Evolutionary conservation across 2,113 vertebrate species (phyloP), one percentile per base, ranked within the genome.

Genomic region (Sterrhoptilus dennistouni): DNA sequence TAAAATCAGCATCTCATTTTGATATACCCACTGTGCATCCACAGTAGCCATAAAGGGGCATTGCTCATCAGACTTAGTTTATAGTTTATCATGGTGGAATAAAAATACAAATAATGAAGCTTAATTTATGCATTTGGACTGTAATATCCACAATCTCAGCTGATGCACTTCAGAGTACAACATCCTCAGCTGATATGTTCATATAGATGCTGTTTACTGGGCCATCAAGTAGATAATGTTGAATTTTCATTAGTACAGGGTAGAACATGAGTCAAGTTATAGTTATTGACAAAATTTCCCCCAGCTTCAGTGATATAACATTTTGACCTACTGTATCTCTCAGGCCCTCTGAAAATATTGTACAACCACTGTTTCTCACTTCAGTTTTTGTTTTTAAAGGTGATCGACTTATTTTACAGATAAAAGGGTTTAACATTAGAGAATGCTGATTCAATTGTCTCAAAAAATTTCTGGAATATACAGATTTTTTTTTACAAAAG

Each of bases 1-100:
- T 16, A 29, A 85, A 81, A 76, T 42, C 36, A 93, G 25, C 33
- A 68, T 42, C 16, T 94, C 72, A 11, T 54, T 93, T 56, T 84
- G 77, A 35, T 76, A 60, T 53, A 83, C 57, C 56, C 81, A 83
- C 33, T 66, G 14, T 36, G 45, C 18, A 89, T 89, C 33, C 69
- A 75, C 81, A 93, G 59, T 71, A 83, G 24, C 27, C 82, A 89
- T 96, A 87, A 97, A 92, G 47, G 31, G 40, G 7, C 75, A 87
- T 29, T 70, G 21, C n/a, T 44, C 25, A 68, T 70, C 87, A 85
- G 68, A n/a, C 5, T 91, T 90, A 81, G 64, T 64, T 91, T 71
- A 38, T 35, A 76, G 65, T 87, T 95, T 91, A 59, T 61, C 28
- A 42, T 13, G 25, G 72, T 35, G 17, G 6, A 21, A 20, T 93